These are phyloP conservation scores for Campylomormyrus numenius DNA, from an alignment of 2,113 vertebrate genomes.

Conservation along the genomic window DNA sequence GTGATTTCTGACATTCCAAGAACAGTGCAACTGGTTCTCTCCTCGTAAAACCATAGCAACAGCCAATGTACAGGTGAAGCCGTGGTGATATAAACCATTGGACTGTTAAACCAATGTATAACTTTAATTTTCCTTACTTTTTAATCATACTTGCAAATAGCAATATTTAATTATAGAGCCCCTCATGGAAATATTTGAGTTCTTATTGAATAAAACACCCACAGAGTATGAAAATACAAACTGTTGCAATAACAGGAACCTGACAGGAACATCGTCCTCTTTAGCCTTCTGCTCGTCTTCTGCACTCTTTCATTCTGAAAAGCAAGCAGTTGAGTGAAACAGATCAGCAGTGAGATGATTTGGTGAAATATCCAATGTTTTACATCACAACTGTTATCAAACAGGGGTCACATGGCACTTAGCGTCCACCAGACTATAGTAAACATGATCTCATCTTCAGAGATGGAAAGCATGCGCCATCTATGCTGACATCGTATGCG, in stretches of 20 bases:
- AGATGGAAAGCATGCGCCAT: background rate
- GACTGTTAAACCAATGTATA: background rate
- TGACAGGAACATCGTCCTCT: background rate
- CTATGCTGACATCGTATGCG: background rate
- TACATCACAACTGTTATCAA: background rate
- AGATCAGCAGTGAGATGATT: background rate
- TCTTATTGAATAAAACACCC: background rate
- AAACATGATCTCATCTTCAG: background rate
- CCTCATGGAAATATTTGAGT: background rate
- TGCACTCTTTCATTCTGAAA: background rate
- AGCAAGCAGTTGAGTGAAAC: background rate
- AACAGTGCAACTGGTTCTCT: background rate
- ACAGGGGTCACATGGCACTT: background rate
- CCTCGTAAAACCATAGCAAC: background rate
- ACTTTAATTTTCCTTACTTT: background rate
- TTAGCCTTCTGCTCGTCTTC: background rate
- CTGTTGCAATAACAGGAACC: background rate
- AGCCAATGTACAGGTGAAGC: background rate
- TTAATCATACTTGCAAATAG: background rate
- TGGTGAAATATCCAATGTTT: background rate
- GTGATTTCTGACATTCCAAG: background rate
- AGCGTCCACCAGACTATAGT: background rate
- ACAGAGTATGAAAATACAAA: background rate
- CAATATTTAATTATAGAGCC: background rate
- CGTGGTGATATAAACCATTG: background rate